Base-by-base conservation (phyloP, 2,888 invertebrate species). In the Enchytraeus crypticus region DNA sequence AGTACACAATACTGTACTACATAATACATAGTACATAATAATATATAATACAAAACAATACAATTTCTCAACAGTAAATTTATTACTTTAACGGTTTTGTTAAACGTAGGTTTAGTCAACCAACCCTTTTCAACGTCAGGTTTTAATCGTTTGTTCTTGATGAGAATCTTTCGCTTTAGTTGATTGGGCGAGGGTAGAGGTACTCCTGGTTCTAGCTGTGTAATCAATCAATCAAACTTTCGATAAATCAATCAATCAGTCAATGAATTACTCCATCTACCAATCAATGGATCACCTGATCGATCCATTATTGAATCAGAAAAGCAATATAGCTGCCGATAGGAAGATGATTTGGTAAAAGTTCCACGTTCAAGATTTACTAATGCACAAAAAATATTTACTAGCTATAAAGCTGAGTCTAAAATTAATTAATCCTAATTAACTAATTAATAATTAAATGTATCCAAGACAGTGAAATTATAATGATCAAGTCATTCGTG, bases 81-180 rank as follows among this genome's bases (percentile, higher is more conserved):
- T n/a, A n/a, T n/a, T n/a, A n/a, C n/a, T n/a, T n/a, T n/a, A n/a
- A n/a, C n/a, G n/a, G n/a, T n/a, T n/a, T n/a, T n/a, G n/a, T n/a
- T n/a, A n/a, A n/a, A n/a, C n/a, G n/a, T n/a, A n/a, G n/a, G n/a
- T n/a, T n/a, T n/a, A n/a, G n/a, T n/a, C n/a, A n/a, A n/a, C n/a
- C n/a, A 78, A 78, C 82, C 88, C 75, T 92, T 92, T 80, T 99
- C 98, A 23, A 96, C 93, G 74, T 99, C 98, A 0, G 89, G 87
- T 80, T 92, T 92, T 76, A 98, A 83, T 62, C 93, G 85, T 81
- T 98, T 98, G 82, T 93, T 96, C 82, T 99, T 99, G 72, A 99
- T 98, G 64, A 99, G 83, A 75, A 99, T 98, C 83, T 98, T 99
- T 62, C 88, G 84, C 78, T 92, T 92, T 57, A 99, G 82, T 63